These are phyloP conservation scores for Noctua pronuba DNA, from an alignment of 2,888 invertebrate genomes.

Conservation along the genomic window DNA sequence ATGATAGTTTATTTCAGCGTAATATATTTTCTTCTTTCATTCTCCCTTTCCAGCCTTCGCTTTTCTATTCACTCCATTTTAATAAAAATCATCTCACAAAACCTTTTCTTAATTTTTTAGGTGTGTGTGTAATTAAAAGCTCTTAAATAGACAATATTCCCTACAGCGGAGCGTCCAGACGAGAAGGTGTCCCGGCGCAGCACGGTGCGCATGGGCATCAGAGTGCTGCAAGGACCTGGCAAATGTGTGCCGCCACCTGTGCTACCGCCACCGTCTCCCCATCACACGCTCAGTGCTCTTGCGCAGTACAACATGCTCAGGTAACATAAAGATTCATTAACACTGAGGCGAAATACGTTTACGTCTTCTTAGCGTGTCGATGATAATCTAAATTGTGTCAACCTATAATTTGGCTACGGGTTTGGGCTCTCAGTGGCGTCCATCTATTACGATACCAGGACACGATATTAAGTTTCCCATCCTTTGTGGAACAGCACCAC, in stretches of 20 bases:
- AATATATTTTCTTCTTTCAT: not conserved
- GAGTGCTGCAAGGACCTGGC: slow-evolving; percentile 93
- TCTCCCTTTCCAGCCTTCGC: not conserved
- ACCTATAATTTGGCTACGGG: not conserved
- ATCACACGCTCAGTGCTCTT: slow-evolving; percentile 78
- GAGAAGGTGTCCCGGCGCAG: slow-evolving; percentile 95
- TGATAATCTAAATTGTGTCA: not conserved
- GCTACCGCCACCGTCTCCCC: slow-evolving; percentile 78
- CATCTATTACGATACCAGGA: not conserved
- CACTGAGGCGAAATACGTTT: not conserved
- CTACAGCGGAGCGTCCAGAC: slow-evolving; percentile 94
- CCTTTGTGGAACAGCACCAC: not conserved
- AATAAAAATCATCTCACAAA: not conserved
- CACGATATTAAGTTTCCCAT: not conserved
- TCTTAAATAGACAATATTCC: not conserved
- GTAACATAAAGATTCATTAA: slow-evolving; percentile 63
- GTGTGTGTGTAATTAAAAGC: not conserved
- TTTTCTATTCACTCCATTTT: not conserved
- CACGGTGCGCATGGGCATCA: slow-evolving; percentile 96
- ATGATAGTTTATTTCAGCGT: not conserved
- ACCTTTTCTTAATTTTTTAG: not conserved
- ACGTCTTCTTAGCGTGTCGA: not conserved
- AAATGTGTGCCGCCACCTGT: slow-evolving; percentile 81
- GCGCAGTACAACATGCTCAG: slow-evolving; percentile 84
- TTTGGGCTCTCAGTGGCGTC: not conserved